Evolutionary conservation across 2,888 invertebrate species (phyloP).

Genomic region (Crematogaster levior): DNA sequence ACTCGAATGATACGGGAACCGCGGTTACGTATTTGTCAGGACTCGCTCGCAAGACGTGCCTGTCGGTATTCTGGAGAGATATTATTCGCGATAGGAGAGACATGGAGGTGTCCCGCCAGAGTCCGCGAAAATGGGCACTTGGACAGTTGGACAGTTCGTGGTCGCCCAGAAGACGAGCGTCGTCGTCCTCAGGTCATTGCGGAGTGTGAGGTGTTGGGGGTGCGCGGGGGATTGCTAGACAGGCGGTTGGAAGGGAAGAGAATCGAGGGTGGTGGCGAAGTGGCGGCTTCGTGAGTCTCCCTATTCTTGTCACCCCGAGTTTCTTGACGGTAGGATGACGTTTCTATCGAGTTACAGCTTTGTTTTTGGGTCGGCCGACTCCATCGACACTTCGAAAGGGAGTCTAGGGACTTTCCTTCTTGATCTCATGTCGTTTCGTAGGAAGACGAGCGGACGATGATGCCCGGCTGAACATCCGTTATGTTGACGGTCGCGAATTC

Average conservation of each 20-base stretch:
- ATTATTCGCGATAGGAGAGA: slow-evolving; percentile 76
- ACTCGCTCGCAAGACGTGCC: slow-evolving; percentile 68
- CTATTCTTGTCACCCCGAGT: slow-evolving; percentile 63
- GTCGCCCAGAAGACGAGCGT: slow-evolving; percentile 53
- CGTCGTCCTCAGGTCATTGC: slow-evolving; percentile 45
- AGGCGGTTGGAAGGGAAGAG: neutral
- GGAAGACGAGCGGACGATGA: slow-evolving; percentile 6
- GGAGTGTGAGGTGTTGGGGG: neutral
- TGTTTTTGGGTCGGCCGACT: slow-evolving; percentile 74
- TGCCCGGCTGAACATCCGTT: neutral
- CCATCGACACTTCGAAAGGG: slow-evolving; percentile 59
- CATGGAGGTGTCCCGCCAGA: slow-evolving; percentile 47
- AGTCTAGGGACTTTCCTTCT: slow-evolving; percentile 54
- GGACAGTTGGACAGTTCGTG: slow-evolving; percentile 80
- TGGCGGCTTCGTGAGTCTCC: slow-evolving; percentile 44
- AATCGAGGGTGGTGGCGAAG: slow-evolving; percentile 8
- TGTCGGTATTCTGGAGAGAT: slow-evolving; percentile 72
- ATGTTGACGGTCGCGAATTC: slow-evolving; percentile 30
- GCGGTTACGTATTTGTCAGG: slow-evolving; percentile 74
- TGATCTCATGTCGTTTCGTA: slow-evolving; percentile 59
- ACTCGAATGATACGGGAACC: slow-evolving; percentile 69
- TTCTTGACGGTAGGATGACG: slow-evolving; percentile 66
- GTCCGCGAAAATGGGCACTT: slow-evolving; percentile 73
- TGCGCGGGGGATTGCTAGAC: slow-evolving; percentile 6
- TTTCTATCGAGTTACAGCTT: slow-evolving; percentile 80